A percentile compares a stretch with the other conserved stretches of the same genome.
phyloP scores from a whole-genome alignment of 2,113 vertebrate genomes.

The Rhinolophus ferrumequinum region DNA sequence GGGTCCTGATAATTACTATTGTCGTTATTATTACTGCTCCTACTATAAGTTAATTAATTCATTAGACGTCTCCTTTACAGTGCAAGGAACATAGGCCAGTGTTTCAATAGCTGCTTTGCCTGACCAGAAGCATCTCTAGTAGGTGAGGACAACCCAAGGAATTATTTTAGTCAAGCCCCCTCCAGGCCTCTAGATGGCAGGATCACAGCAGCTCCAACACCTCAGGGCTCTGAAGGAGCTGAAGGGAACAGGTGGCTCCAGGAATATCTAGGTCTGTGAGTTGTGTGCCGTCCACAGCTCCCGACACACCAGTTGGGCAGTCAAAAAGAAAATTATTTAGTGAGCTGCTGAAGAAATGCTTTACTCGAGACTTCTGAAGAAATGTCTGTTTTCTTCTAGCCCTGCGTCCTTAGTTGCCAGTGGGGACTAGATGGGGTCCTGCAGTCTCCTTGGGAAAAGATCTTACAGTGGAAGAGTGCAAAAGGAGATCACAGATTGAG shows the following conservation, averaged over 20 bases:
- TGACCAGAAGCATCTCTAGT: background rate
- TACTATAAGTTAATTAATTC: background rate
- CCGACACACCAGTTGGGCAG: background rate
- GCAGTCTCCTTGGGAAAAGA: background rate
- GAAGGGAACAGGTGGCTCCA: background rate
- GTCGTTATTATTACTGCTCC: background rate
- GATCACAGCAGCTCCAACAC: background rate
- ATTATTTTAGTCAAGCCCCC: background rate
- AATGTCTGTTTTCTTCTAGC: background rate
- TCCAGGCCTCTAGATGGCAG: background rate
- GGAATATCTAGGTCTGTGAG: background rate
- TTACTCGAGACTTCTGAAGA: background rate
- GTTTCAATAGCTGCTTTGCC: background rate
- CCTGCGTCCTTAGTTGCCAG: background rate
- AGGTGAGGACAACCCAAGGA: background rate
- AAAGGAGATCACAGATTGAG: background rate
- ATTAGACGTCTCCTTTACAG: background rate
- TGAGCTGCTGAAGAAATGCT: background rate
- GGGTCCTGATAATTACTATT: background rate
- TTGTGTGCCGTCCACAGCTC: background rate
- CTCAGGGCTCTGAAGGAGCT: background rate
- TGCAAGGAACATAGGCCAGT: background rate
- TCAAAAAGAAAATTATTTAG: background rate
- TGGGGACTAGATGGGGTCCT: accelerated
- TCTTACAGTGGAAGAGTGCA: background rate